These are phyloP conservation scores for Sebastolobus alascanus DNA, from an alignment of 2,797 vertebrate genomes.

Conservation along the genomic window DNA sequence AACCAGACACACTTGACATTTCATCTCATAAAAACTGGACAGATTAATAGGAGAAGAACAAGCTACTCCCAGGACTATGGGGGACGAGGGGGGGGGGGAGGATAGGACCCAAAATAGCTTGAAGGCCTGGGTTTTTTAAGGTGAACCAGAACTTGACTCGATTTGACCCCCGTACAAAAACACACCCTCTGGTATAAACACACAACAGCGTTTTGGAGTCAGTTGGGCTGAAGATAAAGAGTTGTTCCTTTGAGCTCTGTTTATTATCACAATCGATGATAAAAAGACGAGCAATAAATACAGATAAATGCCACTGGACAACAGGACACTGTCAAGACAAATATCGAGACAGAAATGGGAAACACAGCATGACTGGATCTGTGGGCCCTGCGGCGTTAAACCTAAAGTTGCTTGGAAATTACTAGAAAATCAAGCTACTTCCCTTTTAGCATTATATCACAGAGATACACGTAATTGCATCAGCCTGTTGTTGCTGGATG, in stretches of 20 bases:
- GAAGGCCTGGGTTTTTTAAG: slow-evolving; percentile 37
- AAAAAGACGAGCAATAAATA: slow-evolving; percentile 63
- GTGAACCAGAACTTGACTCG: slow-evolving; percentile 30
- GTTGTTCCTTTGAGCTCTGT: slow-evolving; percentile 43
- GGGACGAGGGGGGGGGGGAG: background rate
- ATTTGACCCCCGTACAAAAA: slow-evolving; percentile 36
- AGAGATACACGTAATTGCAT: background rate
- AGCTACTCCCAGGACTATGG: slow-evolving; percentile 5
- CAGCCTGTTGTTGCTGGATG: background rate
- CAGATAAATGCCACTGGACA: slow-evolving; percentile 65
- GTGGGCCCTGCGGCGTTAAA: slow-evolving; percentile 28
- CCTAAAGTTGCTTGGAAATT: slow-evolving; percentile 29
- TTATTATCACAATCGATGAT: slow-evolving; percentile 55
- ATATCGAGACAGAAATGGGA: slow-evolving; percentile 36
- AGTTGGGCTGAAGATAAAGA: slow-evolving; percentile 35
- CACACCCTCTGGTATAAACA: slow-evolving; percentile 32
- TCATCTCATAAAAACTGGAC: slow-evolving; percentile 13
- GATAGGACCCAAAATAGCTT: slow-evolving; percentile 42
- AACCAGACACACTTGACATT: slow-evolving; percentile 37
- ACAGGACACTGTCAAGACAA: slow-evolving; percentile 62
- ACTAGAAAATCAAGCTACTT: slow-evolving; percentile 30
- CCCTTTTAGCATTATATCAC: slow-evolving; percentile 1
- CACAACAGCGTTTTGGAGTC: slow-evolving; percentile 38
- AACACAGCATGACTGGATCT: slow-evolving; percentile 53
- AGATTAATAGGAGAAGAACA: slow-evolving; percentile 21